These are phyloP conservation scores for Rana temporaria DNA, from an alignment of 2,113 vertebrate genomes.

Conservation along the genomic window DNA sequence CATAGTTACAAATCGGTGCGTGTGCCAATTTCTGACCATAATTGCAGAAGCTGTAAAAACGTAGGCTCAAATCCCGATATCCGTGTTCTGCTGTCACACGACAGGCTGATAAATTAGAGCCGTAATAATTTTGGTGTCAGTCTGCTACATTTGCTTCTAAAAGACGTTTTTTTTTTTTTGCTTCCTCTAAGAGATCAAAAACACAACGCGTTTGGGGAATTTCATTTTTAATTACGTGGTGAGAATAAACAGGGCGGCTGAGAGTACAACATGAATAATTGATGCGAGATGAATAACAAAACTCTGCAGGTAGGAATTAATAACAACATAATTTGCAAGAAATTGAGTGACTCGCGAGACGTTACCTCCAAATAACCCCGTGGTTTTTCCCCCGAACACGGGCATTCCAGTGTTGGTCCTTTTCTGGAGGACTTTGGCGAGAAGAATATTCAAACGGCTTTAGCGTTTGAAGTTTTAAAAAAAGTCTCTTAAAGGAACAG, in stretches of 20 bases:
- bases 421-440: neutral
- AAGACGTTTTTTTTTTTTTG: constrained; percentile 5
- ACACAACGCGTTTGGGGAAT: constrained; percentile 28
- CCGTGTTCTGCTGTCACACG: neutral
- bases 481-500: too few relatives aligned
- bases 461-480: too few relatives aligned
- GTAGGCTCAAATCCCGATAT: neutral
- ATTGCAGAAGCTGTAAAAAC: neutral
- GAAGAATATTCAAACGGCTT: neutral
- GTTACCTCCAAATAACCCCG: constrained; percentile 35
- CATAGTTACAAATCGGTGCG: too few relatives aligned
- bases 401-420: neutral
- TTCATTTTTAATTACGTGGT: constrained; percentile 46
- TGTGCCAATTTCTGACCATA: neutral
- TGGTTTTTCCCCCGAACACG: neutral
- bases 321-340: constrained; percentile 32
- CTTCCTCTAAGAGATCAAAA: constrained; percentile 10
- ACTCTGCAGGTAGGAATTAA: constrained; percentile 48
- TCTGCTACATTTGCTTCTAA: neutral
- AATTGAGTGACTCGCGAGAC: constrained; percentile 34
- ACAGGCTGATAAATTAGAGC: constrained; percentile 1
- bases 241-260: constrained; percentile 42
- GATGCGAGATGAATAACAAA: constrained; percentile 15
- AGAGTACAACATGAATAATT: constrained; percentile 45
- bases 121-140: constrained; percentile 9